Percentiles rank a stretch among this genome's conserved stretches.
These are phyloP conservation scores for Bambusicola thoracicus DNA, from an alignment of 2,113 vertebrate species.

Conservation along the genomic window DNA sequence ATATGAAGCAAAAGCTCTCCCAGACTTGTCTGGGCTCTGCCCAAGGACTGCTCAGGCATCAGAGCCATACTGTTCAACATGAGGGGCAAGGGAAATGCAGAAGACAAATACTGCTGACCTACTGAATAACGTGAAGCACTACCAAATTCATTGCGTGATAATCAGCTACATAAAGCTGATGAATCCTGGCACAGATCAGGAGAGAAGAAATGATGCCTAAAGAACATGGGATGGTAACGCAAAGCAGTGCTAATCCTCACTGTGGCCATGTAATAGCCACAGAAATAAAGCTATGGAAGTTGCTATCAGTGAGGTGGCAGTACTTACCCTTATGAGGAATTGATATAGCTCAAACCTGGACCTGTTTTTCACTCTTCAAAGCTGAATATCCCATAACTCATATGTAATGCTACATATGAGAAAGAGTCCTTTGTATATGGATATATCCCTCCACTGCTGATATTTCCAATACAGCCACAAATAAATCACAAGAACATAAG, in stretches of 20 bases:
- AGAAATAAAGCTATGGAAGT: not conserved
- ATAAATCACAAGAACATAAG: not conserved
- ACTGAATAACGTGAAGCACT: not conserved
- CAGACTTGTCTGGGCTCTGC: not conserved
- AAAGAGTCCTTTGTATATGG: not conserved
- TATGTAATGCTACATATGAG: not conserved
- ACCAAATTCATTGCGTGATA: not conserved
- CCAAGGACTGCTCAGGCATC: not conserved
- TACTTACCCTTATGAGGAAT: not conserved
- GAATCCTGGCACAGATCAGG: not conserved
- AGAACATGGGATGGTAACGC: not conserved
- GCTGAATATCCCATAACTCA: not conserved
- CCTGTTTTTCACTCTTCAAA: not conserved
- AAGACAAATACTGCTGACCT: not conserved
- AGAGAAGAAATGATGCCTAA: not conserved
- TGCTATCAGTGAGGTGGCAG: not conserved
- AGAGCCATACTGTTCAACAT: not conserved
- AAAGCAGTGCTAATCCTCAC: not conserved
- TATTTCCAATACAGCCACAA: not conserved
- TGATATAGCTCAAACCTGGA: fast-evolving
- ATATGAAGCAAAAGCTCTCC: not conserved
- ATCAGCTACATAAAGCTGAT: not conserved
- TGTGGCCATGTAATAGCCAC: not conserved
- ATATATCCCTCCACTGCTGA: fast-evolving
- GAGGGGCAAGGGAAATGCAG: not conserved